Base-by-base conservation (phyloP, 2,888 invertebrate species). In the Megalurothrips usitatus region DNA sequence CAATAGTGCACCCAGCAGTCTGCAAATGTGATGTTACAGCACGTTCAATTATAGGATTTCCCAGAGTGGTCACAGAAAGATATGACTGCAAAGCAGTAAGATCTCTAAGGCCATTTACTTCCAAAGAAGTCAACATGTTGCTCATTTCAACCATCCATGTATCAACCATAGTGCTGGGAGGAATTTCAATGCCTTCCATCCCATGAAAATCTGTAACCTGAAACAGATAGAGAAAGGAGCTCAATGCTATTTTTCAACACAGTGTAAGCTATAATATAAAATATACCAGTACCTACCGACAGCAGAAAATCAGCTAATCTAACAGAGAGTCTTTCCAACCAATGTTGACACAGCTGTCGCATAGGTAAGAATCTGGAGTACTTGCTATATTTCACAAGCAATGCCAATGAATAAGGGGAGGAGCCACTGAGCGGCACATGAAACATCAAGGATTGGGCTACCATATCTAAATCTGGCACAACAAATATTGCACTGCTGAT, bases 21-120 rank as follows among this genome's bases (percentile, higher is more conserved):
- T 84, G 84, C 14, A 84, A 79, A 80, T 84, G 84, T 14, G 84
- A 84, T 23, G 83, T 83, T 49, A 84, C 80, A 14, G 82, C 83
- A 28, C 82, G 81, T 26, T 82, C 83, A 23, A 83, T 49, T 10
- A 82, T 58, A 34, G 82, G 82, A 68, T 82, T 81, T 43, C 68
- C 81, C 19, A 83, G 58, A 43, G 83, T 52, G 43, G 80, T 78
- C 47, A 58, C 58, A 68, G 19, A 58, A 63, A 58, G 80, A 63
- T 34, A 79, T 26, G 23, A 81, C 52, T 80, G 78, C 80, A 80
- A 81, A 28, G 26, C 82, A 34, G 49, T 58, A 12, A 23, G 79
- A n/a, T 26, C 48, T 26, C 28, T 79, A 49, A 47, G 68, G 47
- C 47, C 79, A 82, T 75, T 75, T 48, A 80, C 79, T 43, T 81